These are phyloP conservation scores for Eospalax fontanierii DNA, from an alignment of 2,797 vertebrate species.

Conservation along the genomic window DNA sequence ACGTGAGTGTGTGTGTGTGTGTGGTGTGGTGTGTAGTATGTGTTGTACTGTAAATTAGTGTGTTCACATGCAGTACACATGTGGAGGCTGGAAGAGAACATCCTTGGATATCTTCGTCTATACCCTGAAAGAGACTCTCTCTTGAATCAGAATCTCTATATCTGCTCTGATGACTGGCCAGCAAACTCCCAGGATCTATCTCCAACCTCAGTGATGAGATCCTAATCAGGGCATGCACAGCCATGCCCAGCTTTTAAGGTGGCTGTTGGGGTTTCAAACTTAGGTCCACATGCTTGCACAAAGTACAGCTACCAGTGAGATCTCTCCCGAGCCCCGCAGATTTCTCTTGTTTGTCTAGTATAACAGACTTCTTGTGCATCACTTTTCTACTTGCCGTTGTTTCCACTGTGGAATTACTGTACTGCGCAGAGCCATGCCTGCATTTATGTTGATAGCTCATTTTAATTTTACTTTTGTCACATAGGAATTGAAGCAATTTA, in stretches of 20 bases:
- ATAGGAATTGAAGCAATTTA: conserved; percentile 61
- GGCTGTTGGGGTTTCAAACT: background rate
- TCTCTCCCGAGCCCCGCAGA: background rate
- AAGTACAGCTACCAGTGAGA: background rate
- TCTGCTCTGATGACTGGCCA: background rate
- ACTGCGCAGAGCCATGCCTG: background rate
- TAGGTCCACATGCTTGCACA: too few species aligned
- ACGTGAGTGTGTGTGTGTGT: background rate
- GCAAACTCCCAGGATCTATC: too few species aligned
- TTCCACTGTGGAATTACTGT: background rate
- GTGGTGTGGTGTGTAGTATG: background rate
- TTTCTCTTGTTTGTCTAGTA: background rate
- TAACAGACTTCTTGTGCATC: conserved; percentile 21
- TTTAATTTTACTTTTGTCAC: conserved; percentile 64
- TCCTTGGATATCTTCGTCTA: background rate
- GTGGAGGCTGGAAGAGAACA: background rate
- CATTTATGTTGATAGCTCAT: conserved; percentile 41
- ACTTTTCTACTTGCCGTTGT: background rate
- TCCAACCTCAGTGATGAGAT: background rate
- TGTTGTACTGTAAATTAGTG: background rate
- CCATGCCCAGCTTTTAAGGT: background rate
- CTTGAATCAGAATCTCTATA: background rate
- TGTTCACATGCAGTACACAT: background rate
- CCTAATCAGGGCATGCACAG: background rate
- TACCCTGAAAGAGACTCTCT: rapidly evolving